These are phyloP conservation scores for Circaetus gallicus DNA, from an alignment of 2,113 vertebrate species.

Conservation along the genomic window DNA sequence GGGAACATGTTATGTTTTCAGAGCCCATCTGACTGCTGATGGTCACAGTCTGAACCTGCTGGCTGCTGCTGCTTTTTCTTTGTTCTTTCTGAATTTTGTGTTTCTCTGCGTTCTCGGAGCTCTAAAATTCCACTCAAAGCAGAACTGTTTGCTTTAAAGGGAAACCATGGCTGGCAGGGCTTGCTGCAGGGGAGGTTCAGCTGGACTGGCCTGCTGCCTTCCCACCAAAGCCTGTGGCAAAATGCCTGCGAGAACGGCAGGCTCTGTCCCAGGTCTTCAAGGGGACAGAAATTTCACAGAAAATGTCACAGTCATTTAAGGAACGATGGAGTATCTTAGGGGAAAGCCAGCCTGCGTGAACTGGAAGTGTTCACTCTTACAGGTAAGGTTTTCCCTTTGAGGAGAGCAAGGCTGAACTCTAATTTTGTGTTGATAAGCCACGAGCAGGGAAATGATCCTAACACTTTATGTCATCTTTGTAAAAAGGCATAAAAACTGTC, in stretches of 20 bases:
- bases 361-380: background rate
- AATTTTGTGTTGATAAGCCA: background rate
- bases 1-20: background rate
- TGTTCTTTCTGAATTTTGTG: background rate
- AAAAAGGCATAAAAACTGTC: background rate
- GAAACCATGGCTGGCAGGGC: background rate
- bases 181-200: background rate
- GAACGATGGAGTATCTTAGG: background rate
- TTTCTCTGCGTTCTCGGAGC: background rate
- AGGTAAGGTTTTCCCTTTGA: background rate
- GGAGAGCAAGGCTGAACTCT: background rate
- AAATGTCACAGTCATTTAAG: background rate
- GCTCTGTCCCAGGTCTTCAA: background rate
- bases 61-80: background rate
- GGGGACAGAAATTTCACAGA: background rate
- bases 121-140: background rate
- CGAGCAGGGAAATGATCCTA: background rate
- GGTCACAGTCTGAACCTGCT: background rate
- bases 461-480: background rate
- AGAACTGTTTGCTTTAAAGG: background rate
- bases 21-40: background rate
- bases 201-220: background rate
- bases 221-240: background rate
- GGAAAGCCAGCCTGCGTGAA: background rate
- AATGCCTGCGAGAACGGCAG: background rate